Conservation (phyloP, 2,888 invertebrate species). For the Plebejus argus region DNA sequence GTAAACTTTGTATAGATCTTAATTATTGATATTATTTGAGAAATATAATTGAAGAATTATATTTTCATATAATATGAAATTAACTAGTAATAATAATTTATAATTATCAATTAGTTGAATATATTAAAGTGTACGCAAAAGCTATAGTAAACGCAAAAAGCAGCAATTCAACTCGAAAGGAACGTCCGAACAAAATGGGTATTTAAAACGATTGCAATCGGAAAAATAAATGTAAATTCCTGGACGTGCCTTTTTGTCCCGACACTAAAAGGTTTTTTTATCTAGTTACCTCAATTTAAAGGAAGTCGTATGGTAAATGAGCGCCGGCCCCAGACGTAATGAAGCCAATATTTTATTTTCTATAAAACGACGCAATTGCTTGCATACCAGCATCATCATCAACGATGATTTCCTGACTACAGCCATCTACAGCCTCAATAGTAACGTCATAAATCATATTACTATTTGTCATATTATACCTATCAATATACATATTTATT, state of each 20-base stretch:
- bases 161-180: conserved; percentile 9
- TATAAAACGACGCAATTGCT: conserved; percentile 29
- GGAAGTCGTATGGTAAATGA: conserved; percentile 38
- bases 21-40: too few species aligned
- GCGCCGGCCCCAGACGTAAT: conserved; percentile 36
- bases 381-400: background rate
- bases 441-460: too few species aligned
- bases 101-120: background rate
- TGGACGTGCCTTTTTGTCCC: conserved; percentile 21
- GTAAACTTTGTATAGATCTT: too few species aligned
- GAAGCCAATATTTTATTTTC: conserved; percentile 41
- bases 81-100: too few species aligned
- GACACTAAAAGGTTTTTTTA: conserved; percentile 30
- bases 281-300: conserved; percentile 39
- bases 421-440: too few species aligned
- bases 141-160: background rate
- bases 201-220: conserved; percentile 8
- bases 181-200: conserved; percentile 12
- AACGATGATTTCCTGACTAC: background rate
- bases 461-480: too few species aligned
- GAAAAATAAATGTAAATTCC: conserved; percentile 6
- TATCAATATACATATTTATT: too few species aligned
- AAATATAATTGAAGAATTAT: too few species aligned
- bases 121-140: too few species aligned
- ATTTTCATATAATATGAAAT: too few species aligned